Base-by-base conservation (phyloP, 2,888 invertebrate genomes). In the Rhingia rostrata region DNA sequence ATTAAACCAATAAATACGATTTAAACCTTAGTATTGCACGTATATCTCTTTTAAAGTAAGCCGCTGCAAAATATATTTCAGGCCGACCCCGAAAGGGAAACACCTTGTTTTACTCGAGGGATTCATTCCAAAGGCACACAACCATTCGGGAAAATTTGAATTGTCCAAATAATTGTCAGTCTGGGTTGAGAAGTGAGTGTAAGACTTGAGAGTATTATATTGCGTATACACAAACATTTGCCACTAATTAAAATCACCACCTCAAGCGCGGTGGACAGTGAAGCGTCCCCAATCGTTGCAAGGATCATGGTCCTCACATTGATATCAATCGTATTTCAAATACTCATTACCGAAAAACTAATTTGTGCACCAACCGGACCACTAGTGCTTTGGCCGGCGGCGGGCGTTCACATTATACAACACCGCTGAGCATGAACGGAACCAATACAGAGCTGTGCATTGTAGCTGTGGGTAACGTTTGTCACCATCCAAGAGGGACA, bases 291-390 rank as follows among this genome's bases (percentile, higher is more conserved):
- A 32, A 35, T 43, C 32, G 33, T 10, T 7, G 9, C 33, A 10
- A 10, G 35, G 12, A 32, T 35, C 39, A n/a, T 10, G 45, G 37
- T 4, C 47, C 43, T 5, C 54, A 64, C 63, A 63, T 60, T 74
- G 64, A 69, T 74, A 79, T 74, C 69, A 79, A 74, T 79, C 69
- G 79, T 74, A 79, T 69, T 84, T 84, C 83, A 84, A 84, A 84
- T 84, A 84, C 83, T 84, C 83, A 84, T 79, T 84, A 84, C 64
- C 64, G 74, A 79, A 79, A 82, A 84, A 79, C 83, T 79, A 84
- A 79, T 79, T 84, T 84, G 73, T 64, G 60, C 69, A 60, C 79
- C 69, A 73, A 43, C 66, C 63, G 67, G 63, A 69, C 74, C 67
- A 51, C 80, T 14, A 39, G 54, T 56, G 70, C 51, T 83, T 83